Base-by-base conservation (phyloP, 2,113 vertebrate genomes). In the Hydrolagus affinis region DNA sequence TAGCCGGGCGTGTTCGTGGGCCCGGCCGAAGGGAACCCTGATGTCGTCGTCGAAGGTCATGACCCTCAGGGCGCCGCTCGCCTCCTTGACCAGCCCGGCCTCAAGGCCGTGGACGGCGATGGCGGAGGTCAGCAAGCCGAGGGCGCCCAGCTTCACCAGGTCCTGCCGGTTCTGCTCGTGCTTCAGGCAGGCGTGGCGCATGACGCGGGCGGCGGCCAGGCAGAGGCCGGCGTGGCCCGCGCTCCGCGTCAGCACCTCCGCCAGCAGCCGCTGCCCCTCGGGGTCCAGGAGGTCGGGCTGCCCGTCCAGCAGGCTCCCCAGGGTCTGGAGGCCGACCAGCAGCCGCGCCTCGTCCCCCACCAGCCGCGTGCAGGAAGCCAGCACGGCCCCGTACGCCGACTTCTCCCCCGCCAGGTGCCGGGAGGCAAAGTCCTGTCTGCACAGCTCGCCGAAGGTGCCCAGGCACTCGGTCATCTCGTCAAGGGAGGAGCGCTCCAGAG, bases 41-140 rank as follows among this genome's bases (percentile, higher is more conserved):
- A 98, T 91, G 85, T 99, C 98, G 0, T 99, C 98, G 0, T 98
- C 97, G 0, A 96, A 97, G 0, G 96, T 98, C 95, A 98, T 95
- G 87, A 95, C 9, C n/a, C 95, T 89, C 12, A 99, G 94, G 0
- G 95, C 91, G 0, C 88, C 86, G n/a, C 94, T 92, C 0, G 93
- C 95, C 14, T 93, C 91, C 21, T 91, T 92, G 8, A 98, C 94
- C 0, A 98, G 87, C 0, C 95, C 92, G 0, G 93, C 90, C 0
- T 88, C 88, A 85, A 2, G 8, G 0, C 89, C 71, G 0, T 97
- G 95, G 66, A 7, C 91, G 0, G 70, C 4, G 0, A 96, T 89
- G 21, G 95, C 93, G 0, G 86, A 86, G 0, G 93, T 95, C 28
- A 99, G 92, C 0, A 95, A 88, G 0, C 93, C 88, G 30, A 99